Evolutionary conservation across 2,797 vertebrate genomes (phyloP).

Genomic region (Coendou prehensilis): DNA sequence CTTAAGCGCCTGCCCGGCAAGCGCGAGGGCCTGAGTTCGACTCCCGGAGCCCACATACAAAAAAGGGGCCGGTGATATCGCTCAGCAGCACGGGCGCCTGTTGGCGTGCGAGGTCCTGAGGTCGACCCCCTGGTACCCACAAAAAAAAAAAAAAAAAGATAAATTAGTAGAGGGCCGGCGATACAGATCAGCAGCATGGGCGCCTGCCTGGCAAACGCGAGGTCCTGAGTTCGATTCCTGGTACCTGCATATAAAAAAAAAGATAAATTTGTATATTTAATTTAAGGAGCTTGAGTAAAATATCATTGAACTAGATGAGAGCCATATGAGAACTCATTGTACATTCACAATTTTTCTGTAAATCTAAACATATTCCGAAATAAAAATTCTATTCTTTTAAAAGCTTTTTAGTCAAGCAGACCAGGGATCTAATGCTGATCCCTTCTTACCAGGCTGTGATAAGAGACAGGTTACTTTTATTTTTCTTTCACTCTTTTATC

Average conservation of each 20-base stretch:
- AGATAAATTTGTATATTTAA: background rate
- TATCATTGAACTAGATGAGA: background rate
- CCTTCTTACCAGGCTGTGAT: background rate
- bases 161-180: background rate
- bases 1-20: too few relatives aligned
- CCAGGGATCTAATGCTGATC: background rate
- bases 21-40: too few relatives aligned
- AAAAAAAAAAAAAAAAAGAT: too few relatives aligned
- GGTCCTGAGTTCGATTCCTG: too few relatives aligned
- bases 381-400: background rate
- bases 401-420: background rate
- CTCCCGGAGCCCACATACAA: too few relatives aligned
- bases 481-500: slow-evolving; percentile 27
- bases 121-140: too few relatives aligned
- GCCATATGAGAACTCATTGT: background rate
- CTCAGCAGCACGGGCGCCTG: too few relatives aligned
- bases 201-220: too few relatives aligned
- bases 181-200: too few relatives aligned
- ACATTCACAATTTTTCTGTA: background rate
- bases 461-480: background rate
- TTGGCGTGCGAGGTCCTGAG: too few relatives aligned
- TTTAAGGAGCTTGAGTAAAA: slow-evolving; percentile 41
- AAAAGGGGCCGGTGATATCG: too few relatives aligned
- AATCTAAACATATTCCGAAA: background rate
- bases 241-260: background rate